Base-by-base conservation (phyloP, 2,888 invertebrate genomes). In the Drosophila neutralis region DNA sequence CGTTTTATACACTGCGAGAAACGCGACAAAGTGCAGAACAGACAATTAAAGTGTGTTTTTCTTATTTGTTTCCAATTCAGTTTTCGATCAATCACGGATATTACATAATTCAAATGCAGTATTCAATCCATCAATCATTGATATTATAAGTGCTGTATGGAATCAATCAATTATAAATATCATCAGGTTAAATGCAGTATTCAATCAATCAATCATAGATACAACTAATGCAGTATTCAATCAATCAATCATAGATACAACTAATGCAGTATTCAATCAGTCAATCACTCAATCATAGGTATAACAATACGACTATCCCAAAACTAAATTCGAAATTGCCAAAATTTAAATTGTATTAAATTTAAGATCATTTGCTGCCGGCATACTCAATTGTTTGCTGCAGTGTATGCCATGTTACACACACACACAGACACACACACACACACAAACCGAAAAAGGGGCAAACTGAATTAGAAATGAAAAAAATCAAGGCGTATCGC, bases 401-500 rank as follows among this genome's bases (percentile, higher is more conserved):
- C 72, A 82, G 80, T 80, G 80, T 63, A 71, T 24, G 11, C 13
- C 35, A 40, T 63, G 48, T 31, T 53, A 54, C 27, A 61, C 29
- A 35, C 24, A 48, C 52, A 70, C 52, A 45, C 40, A 36, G 35
- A 59, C 38, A 67, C 27, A 27, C 63, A 45, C 33, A 38, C 40
- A 45, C 18, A 54, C 13, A 56, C 51, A 56, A 48, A 49, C 24
- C 38, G 57, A 62, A 73, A 45, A 70, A 63, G 40, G 66, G 74
- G 70, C 68, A 51, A 74, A 72, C 61, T 69, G 84, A 80, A 76
- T 82, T 80, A 80, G 76, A 82, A 80, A 75, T 58, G 51, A 49
- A 69, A 66, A 86, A 76, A 77, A 31, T 29, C 27, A 76, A 82
- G 85, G 80, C 87, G 88, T 80, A 73, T 58, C 69, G 54, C 40